phyloP scores from a whole-genome alignment of 2,113 vertebrate species.

The Corythaixoides concolor region DNA sequence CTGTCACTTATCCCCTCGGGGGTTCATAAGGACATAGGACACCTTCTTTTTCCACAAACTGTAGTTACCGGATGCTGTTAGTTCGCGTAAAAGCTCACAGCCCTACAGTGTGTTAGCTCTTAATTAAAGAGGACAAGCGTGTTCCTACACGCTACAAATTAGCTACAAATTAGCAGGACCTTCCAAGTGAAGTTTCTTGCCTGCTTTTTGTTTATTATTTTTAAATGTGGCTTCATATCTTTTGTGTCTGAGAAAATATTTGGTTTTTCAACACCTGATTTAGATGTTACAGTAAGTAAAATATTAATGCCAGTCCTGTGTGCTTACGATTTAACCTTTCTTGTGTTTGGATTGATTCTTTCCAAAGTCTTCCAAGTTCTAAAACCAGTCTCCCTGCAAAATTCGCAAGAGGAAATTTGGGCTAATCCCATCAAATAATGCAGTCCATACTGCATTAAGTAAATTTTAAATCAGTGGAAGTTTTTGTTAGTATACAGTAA shows the following conservation, averaged over 20 bases:
- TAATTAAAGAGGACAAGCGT: neutral
- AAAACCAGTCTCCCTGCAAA: neutral
- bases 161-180: neutral
- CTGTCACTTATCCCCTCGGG: neutral
- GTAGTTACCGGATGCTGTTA: neutral
- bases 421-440: neutral
- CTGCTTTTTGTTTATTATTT: neutral
- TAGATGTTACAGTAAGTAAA: neutral
- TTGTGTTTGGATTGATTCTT: neutral
- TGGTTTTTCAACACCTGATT: neutral
- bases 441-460: neutral
- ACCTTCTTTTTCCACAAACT: neutral
- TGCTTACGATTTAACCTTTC: neutral
- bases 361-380: neutral
- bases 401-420: neutral
- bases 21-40: too few relatives aligned
- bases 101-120: neutral
- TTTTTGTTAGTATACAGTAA: neutral
- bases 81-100: neutral
- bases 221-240: neutral
- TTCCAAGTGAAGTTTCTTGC: neutral
- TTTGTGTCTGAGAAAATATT: neutral
- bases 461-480: neutral
- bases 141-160: neutral
- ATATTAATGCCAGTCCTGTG: neutral